Conservation (phyloP, 2,113 vertebrate species). For the Hyaena hyaena region DNA sequence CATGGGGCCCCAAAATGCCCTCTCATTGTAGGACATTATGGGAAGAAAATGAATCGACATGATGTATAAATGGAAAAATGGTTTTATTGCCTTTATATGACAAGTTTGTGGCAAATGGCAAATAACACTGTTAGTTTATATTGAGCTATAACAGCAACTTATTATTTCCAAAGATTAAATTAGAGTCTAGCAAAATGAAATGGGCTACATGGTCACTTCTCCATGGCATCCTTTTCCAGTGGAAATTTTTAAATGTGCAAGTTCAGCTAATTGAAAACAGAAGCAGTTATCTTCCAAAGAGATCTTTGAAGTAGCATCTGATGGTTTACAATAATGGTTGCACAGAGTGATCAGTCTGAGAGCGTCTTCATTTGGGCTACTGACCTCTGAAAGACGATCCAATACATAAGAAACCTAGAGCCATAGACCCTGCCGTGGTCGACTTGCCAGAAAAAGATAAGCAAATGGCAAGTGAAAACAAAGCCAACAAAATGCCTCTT, state of each 20-base stretch:
- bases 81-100: slow-evolving; percentile 65
- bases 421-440: neutral
- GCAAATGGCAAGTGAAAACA: slow-evolving; percentile 18
- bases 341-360: neutral
- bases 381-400: slow-evolving; percentile 52
- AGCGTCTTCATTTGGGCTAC: slow-evolving; percentile 52
- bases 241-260: slow-evolving; percentile 67
- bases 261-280: slow-evolving; percentile 70
- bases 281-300: neutral
- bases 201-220: slow-evolving; percentile 53
- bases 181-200: slow-evolving; percentile 73
- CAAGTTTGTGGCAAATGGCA: slow-evolving; percentile 55
- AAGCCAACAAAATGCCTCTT: neutral
- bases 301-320: slow-evolving; percentile 44
- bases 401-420: neutral
- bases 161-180: slow-evolving; percentile 75
- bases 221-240: slow-evolving; percentile 59
- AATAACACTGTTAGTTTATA: slow-evolving; percentile 62
- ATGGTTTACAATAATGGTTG: slow-evolving; percentile 25
- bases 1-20: neutral
- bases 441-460: neutral
- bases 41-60: slow-evolving; percentile 52
- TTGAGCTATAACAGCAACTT: slow-evolving; percentile 61
- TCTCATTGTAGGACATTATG: neutral
- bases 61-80: slow-evolving; percentile 31